Base-by-base conservation (phyloP, 2,888 invertebrate genomes). In the Lithophane ornitopus region DNA sequence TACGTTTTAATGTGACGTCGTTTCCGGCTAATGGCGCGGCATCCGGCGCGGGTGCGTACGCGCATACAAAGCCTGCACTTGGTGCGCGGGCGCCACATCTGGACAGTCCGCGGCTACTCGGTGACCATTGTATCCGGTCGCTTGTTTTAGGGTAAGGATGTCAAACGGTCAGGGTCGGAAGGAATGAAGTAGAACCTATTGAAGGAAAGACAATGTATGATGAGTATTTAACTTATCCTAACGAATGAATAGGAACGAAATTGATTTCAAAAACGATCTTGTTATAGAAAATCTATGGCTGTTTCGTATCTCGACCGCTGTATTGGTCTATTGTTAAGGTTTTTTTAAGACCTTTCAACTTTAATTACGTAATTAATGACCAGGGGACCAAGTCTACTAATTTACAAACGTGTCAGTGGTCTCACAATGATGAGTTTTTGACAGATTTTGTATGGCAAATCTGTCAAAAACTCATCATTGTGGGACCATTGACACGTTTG, bases 11-110 rank as follows among this genome's bases (percentile, higher is more conserved):
- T 93, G 91, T 93, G 91, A 91, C 91, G 91, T 90, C 85, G 88
- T 90, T 92, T 94, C 94, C 94, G 92, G 89, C 69, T 88, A 81
- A 86, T 86, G 91, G 87, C 89, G 91, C 89, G 90, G 93, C 90
- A 92, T 94, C 94, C 94, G 91, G 89, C 82, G 88, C 76, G 84
- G 87, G 80, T 91, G 92, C 93, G 93, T 91, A 74, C 80, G 91
- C 92, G 94, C 95, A 94, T 94, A 93, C 92, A 87, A 93, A 94
- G 91, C 85, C 88, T 89, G 84, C 88, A 82, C 86, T 86, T 74
- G 85, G 87, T 72, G 85, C 85, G 78, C 82, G 82, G 92, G 92
- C 94, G 94, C 92, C 92, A 91, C 92, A 90, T 92, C 94, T 94
- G 93, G 90, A 85, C 85, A 72, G 74, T 73, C 61, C 73, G 54